These are phyloP conservation scores for Chymomyza fuscimana DNA, from an alignment of 2,888 invertebrate genomes.

Conservation along the genomic window DNA sequence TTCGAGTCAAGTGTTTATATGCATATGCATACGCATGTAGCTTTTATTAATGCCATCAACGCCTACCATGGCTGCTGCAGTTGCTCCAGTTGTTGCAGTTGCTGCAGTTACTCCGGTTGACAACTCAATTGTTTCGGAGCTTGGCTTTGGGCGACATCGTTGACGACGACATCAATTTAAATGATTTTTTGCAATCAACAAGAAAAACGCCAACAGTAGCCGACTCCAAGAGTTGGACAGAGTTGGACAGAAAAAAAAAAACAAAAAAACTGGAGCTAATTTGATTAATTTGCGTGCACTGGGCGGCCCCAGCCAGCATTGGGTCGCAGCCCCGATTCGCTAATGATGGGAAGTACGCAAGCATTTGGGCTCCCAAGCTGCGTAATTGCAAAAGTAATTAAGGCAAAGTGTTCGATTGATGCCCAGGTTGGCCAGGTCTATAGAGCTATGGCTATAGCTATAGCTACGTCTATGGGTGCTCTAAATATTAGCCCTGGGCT, in stretches of 20 bases:
- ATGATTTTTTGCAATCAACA: slow-evolving; percentile 55
- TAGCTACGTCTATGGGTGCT: neutral
- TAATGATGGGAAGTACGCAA: slow-evolving; percentile 76
- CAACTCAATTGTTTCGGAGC: slow-evolving; percentile 64
- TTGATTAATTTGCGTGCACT: slow-evolving; percentile 71
- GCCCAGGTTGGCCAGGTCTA: slow-evolving; percentile 11
- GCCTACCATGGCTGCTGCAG: neutral
- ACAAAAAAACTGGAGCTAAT: slow-evolving; percentile 67
- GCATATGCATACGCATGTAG: neutral
- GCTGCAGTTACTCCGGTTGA: slow-evolving; percentile 44
- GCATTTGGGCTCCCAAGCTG: slow-evolving; percentile 64
- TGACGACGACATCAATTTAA: slow-evolving; percentile 58
- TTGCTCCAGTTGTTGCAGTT: neutral
- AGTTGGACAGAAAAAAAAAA: slow-evolving; percentile 22
- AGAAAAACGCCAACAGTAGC: slow-evolving; percentile 6
- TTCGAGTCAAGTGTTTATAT: neutral
- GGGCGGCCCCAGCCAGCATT: neutral
- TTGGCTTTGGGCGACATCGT: slow-evolving; percentile 26
- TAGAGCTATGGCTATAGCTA: neutral
- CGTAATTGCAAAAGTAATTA: slow-evolving; percentile 68
- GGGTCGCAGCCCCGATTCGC: slow-evolving; percentile 27
- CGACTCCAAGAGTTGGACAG: slow-evolving; percentile 16
- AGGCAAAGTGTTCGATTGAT: slow-evolving; percentile 50
- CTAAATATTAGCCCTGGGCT: neutral
- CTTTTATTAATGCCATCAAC: slow-evolving; percentile 1